phyloP scores from a whole-genome alignment of 2,888 invertebrate genomes.

The Cheilosia scutellata region DNA sequence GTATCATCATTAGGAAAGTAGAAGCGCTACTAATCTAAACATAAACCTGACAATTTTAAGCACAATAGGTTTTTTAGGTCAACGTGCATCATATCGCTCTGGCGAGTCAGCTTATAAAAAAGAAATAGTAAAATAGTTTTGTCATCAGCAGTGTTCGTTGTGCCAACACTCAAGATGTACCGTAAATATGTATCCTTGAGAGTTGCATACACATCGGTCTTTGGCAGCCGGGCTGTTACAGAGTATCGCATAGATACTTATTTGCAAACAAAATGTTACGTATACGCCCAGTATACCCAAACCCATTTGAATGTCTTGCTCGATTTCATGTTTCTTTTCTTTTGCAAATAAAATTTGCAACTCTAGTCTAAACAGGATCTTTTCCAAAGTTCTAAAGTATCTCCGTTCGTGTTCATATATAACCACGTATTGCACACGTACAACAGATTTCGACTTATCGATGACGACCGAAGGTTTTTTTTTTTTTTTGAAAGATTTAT shows the following conservation, averaged over 20 bases:
- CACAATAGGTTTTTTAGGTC: too few relatives aligned
- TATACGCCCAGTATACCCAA: not conserved
- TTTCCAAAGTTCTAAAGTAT: not conserved
- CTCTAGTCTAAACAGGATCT: not conserved
- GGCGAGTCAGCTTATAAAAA: too few relatives aligned
- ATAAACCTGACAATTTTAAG: too few relatives aligned
- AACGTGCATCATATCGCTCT: too few relatives aligned
- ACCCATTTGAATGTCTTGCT: not conserved
- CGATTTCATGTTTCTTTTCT: not conserved
- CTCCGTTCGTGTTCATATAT: not conserved
- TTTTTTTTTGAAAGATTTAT: constrained; percentile 1
- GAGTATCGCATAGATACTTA: not conserved
- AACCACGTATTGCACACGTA: not conserved
- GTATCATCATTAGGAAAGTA: too few relatives aligned
- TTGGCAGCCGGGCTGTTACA: too few relatives aligned
- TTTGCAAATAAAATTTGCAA: constrained; percentile 2
- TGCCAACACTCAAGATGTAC: too few relatives aligned
- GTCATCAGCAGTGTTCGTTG: too few relatives aligned
- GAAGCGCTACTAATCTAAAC: too few relatives aligned
- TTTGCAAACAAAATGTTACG: not conserved
- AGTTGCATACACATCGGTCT: too few relatives aligned
- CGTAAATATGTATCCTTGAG: too few relatives aligned
- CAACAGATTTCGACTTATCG: constrained; percentile 28
- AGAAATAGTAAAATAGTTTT: too few relatives aligned
- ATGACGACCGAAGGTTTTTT: constrained; percentile 6